Conservation (phyloP, 2,888 invertebrate genomes). For the Andricus curvator region DNA sequence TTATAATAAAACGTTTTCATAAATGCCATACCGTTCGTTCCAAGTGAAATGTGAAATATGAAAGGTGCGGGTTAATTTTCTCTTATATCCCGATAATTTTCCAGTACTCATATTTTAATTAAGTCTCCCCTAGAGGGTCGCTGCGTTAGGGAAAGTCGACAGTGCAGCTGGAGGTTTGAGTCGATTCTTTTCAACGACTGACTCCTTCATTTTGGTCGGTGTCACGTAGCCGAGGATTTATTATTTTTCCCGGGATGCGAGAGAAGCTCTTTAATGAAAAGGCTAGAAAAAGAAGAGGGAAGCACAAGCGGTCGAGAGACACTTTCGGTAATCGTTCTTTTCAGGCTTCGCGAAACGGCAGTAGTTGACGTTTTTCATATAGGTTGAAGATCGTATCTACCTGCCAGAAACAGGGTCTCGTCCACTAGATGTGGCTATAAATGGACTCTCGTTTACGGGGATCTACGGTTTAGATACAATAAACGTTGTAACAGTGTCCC, state of each 20-base stretch:
- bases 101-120: slow-evolving; percentile 39
- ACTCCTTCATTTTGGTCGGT: slow-evolving; percentile 17
- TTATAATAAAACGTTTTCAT: background rate
- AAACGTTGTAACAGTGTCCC: slow-evolving; percentile 53
- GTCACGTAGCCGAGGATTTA: slow-evolving; percentile 28
- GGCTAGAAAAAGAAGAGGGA: slow-evolving; percentile 11
- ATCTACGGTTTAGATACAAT: slow-evolving; percentile 57
- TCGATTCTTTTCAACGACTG: slow-evolving; percentile 36
- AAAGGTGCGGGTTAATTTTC: slow-evolving; percentile 16
- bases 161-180: background rate
- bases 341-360: slow-evolving; percentile 19
- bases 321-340: slow-evolving; percentile 35
- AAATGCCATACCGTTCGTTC: background rate
- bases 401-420: slow-evolving; percentile 16
- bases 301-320: slow-evolving; percentile 27
- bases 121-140: background rate
- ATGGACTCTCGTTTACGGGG: slow-evolving; percentile 60
- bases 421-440: slow-evolving; percentile 47
- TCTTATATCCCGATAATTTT: slow-evolving; percentile 32
- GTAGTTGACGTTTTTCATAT: slow-evolving; percentile 35
- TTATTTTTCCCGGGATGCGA: slow-evolving; percentile 30
- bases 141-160: slow-evolving; percentile 29
- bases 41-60: slow-evolving; percentile 34
- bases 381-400: slow-evolving; percentile 31
- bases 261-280: slow-evolving; percentile 38